phyloP scores from a whole-genome alignment of 2,113 vertebrate species.

The Lichenostomus cassidix region DNA sequence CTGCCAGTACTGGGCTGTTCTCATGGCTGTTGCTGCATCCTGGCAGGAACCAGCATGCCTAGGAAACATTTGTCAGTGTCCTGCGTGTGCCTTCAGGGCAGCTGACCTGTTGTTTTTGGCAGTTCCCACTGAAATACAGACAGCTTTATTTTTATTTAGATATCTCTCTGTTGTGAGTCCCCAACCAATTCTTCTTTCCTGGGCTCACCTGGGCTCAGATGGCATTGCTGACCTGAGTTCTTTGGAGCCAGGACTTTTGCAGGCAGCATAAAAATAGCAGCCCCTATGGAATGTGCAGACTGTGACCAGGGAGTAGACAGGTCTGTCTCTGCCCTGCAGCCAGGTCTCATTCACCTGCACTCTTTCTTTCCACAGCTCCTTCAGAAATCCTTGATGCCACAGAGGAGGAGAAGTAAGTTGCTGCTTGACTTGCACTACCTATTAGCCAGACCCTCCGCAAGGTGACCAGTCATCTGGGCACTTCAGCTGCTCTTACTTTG shows the following conservation, averaged over 20 bases:
- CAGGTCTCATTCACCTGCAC: neutral
- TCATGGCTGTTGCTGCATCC: neutral
- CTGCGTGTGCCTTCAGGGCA: neutral
- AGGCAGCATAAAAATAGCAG: neutral
- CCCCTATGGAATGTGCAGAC: neutral
- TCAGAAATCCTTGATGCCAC: constrained; percentile 88
- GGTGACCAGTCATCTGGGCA: neutral
- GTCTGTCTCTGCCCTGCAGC: neutral
- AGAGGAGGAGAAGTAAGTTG: constrained; percentile 88
- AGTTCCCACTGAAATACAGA: neutral
- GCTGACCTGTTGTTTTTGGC: neutral
- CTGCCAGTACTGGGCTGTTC: neutral
- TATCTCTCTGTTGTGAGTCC: neutral
- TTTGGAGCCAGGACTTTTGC: neutral
- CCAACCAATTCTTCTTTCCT: neutral
- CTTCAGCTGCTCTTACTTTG: neutral
- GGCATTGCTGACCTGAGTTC: neutral
- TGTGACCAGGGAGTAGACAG: neutral
- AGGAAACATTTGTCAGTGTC: neutral
- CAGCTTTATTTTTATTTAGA: neutral
- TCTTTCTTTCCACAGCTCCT: constrained; percentile 77
- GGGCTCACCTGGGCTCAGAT: neutral
- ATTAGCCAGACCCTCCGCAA: neutral
- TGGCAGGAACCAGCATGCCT: neutral
- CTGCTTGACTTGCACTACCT: neutral